Conservation (phyloP, 2,888 invertebrate species). For the Mythimna loreyi region DNA sequence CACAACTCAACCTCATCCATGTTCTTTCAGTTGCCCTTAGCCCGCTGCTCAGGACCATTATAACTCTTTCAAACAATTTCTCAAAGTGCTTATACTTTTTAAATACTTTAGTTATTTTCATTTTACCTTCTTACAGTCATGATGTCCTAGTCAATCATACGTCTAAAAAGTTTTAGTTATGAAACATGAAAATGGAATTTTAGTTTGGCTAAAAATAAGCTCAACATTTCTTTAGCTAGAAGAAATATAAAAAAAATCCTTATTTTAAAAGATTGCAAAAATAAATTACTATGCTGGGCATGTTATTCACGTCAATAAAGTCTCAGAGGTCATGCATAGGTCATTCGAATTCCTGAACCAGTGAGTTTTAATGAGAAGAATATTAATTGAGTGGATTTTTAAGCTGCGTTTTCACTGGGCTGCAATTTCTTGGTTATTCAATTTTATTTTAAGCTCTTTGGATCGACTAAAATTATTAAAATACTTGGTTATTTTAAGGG, state of each 20-base stretch:
- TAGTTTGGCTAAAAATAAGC: not conserved
- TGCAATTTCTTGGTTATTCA: not conserved
- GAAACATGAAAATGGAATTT: not conserved
- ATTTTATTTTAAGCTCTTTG: not conserved
- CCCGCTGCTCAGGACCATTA: too few relatives aligned
- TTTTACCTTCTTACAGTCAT: not conserved
- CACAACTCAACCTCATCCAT: too few relatives aligned
- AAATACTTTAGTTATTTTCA: not conserved
- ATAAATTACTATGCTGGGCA: constrained; percentile 38
- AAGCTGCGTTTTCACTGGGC: constrained; percentile 33
- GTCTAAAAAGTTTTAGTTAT: not conserved
- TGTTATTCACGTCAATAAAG: constrained; percentile 42
- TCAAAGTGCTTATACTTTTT: too few relatives aligned
- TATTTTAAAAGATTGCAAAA: not conserved
- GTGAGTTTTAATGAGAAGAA: constrained; percentile 61
- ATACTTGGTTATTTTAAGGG: not conserved
- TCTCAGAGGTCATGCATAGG: constrained; percentile 55
- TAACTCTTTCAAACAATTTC: too few relatives aligned
- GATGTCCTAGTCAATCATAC: not conserved
- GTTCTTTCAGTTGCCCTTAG: too few relatives aligned
- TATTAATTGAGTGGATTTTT: constrained; percentile 59
- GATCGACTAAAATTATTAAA: not conserved
- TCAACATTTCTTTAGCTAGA: too few relatives aligned
- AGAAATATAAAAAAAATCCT: not conserved
- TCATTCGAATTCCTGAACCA: constrained; percentile 56